Conservation (phyloP, 2,888 invertebrate genomes). For the Petrophora chlorosata region DNA sequence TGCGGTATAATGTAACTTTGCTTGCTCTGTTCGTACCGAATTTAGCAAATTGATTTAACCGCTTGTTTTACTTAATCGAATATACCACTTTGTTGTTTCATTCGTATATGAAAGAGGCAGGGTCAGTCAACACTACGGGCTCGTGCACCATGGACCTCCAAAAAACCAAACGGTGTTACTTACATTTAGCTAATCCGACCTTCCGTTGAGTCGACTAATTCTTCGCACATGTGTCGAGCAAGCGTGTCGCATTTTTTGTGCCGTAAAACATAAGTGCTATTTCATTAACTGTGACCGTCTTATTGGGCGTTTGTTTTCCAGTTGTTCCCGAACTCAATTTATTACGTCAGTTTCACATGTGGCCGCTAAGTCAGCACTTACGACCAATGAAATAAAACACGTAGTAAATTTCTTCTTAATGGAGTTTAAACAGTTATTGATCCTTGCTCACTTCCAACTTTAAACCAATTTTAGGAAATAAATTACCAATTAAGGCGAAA, state of each 20-base stretch:
- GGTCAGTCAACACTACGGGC: no score
- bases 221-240: constrained; percentile 63
- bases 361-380: constrained; percentile 38
- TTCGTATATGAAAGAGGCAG: no score
- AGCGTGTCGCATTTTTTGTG: constrained; percentile 65
- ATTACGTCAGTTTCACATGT: constrained; percentile 51
- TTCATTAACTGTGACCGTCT: constrained; percentile 73
- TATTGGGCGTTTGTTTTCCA: constrained; percentile 47
- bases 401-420: constrained; percentile 19
- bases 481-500: constrained; percentile 35
- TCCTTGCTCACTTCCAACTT: constrained; percentile 16
- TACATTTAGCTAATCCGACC: constrained; percentile 76
- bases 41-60: no score
- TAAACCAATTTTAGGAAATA: constrained; percentile 41
- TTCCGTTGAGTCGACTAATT: constrained; percentile 71
- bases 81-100: no score
- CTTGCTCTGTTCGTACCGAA: no score
- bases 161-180: constrained; percentile 41
- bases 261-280: constrained; percentile 73
- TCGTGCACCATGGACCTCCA: no score
- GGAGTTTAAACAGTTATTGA: constrained; percentile 17
- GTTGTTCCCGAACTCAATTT: constrained; percentile 45
- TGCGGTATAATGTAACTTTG: no score
- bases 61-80: no score
- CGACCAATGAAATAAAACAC: constrained; percentile 21